These are phyloP conservation scores for Melanerpes aurifrons DNA, from an alignment of 2,113 vertebrate species.

Conservation along the genomic window DNA sequence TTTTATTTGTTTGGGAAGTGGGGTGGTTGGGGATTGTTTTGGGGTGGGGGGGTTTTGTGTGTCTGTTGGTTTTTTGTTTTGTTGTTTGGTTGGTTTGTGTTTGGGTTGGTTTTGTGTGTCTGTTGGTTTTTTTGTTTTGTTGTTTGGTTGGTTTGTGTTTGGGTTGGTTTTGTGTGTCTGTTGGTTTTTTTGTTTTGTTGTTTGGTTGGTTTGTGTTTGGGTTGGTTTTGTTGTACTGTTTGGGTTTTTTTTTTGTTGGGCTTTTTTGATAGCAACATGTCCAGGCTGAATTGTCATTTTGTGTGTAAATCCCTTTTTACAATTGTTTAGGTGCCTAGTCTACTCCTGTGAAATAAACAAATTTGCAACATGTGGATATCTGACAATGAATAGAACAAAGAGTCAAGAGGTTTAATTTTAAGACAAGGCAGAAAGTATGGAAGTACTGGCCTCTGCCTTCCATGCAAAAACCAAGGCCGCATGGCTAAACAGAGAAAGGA, in stretches of 20 bases:
- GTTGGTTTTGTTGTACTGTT: not conserved
- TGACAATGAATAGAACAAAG: not conserved
- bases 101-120: not conserved
- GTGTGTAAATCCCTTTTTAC: not conserved
- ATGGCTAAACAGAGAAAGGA: not conserved
- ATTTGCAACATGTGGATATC: not conserved
- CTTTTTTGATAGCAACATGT: not conserved
- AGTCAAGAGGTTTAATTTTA: not conserved
- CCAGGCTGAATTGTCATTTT: not conserved
- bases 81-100: not conserved
- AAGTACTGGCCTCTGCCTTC: not conserved
- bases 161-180: not conserved
- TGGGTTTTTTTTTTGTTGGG: no score
- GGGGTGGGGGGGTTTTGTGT: not conserved
- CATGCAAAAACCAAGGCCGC: accelerated
- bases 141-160: not conserved
- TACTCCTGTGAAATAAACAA: not conserved
- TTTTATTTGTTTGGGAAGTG: not conserved
- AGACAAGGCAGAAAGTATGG: not conserved
- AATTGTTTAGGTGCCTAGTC: not conserved
- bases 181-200: not conserved
- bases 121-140: no score
- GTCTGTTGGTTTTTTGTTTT: not conserved
- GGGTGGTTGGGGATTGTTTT: no score
- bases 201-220: not conserved